A percentile compares a stretch with the other conserved stretches of the same genome.
Evolutionary conservation across 2,113 vertebrate species (phyloP).

Genomic region (Mobula birostris): DNA sequence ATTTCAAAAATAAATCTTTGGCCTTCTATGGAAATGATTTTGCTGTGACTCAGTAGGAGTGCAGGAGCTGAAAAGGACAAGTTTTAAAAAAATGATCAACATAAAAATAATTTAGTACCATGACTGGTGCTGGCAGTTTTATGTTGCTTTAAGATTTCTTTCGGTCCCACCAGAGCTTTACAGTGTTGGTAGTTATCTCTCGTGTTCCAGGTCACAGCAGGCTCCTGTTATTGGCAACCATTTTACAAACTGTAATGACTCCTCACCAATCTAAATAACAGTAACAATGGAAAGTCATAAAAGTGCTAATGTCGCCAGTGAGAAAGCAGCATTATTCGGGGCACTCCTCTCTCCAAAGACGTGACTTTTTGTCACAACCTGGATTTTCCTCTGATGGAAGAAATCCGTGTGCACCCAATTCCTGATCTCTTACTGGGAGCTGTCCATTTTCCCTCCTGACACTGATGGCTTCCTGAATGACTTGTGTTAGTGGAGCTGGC

Average conservation of each 20-base stretch:
- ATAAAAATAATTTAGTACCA: conserved; percentile 27
- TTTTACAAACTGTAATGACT: not conserved
- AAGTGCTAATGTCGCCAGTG: not conserved
- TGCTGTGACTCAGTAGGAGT: not conserved
- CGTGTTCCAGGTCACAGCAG: conserved; percentile 8
- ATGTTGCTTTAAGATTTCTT: not conserved
- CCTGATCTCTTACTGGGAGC: not conserved
- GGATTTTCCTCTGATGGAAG: not conserved
- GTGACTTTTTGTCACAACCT: not conserved
- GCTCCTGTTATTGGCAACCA: not conserved
- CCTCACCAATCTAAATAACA: conserved; percentile 24
- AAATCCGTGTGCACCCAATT: not conserved
- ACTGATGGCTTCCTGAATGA: not conserved
- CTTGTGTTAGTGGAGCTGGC: not conserved
- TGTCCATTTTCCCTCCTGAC: not conserved
- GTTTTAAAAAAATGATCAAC: not conserved
- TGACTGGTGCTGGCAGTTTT: conserved; percentile 28
- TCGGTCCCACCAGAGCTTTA: conserved; percentile 5
- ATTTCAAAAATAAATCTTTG: not conserved
- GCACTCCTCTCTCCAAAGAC: not conserved
- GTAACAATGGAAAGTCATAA: not conserved
- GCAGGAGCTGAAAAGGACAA: not conserved
- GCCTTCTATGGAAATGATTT: not conserved
- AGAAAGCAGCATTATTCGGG: not conserved
- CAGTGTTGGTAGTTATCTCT: conserved; percentile 15